These are phyloP conservation scores for Psittacara wagleri DNA, from an alignment of 2,113 vertebrate genomes.

Conservation along the genomic window DNA sequence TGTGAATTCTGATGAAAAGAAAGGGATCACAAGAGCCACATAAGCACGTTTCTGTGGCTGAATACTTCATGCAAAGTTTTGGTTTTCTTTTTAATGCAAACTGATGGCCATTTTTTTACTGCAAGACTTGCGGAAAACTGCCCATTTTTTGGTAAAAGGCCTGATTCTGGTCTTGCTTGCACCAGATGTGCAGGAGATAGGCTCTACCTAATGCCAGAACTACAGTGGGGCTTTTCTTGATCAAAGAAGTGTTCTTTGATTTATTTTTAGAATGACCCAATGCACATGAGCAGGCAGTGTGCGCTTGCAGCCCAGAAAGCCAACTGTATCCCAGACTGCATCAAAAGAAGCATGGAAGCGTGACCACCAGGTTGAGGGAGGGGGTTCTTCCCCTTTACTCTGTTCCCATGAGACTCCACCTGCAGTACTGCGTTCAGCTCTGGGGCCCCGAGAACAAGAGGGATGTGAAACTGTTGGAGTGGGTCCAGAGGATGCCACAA, in stretches of 20 bases:
- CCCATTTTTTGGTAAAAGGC: background rate
- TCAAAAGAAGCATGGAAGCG: background rate
- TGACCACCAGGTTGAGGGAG: background rate
- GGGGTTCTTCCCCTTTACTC: background rate
- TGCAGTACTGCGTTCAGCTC: background rate
- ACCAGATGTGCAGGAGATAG: background rate
- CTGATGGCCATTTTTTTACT: background rate
- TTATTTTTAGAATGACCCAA: background rate
- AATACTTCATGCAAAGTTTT: background rate
- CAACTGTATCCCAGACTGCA: background rate
- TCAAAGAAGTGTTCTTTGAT: background rate
- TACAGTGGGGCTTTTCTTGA: fast-evolving
- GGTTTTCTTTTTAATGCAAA: background rate
- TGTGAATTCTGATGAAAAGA: background rate
- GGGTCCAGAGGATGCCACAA: background rate
- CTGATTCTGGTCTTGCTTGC: background rate
- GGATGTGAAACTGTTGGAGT: background rate
- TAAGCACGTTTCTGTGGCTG: background rate
- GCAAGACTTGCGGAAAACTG: background rate
- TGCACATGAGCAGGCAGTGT: background rate
- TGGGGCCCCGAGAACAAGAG: background rate
- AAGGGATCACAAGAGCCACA: background rate
- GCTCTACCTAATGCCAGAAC: background rate
- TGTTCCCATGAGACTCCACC: background rate
- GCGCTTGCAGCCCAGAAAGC: background rate